These are phyloP conservation scores for Mantis religiosa DNA, from an alignment of 2,888 invertebrate species.

Conservation along the genomic window DNA sequence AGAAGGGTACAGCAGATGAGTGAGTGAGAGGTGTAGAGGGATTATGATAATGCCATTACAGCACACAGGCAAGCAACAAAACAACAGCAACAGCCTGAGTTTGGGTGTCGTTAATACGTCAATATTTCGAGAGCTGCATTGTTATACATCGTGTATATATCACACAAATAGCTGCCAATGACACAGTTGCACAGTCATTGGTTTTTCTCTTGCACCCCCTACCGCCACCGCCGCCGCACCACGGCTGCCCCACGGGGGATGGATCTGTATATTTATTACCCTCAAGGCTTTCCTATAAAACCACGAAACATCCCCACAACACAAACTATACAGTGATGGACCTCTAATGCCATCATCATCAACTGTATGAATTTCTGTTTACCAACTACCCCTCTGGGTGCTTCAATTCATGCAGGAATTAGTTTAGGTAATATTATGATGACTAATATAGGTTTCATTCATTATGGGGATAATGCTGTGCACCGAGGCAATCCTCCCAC, in stretches of 20 bases:
- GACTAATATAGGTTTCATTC: slow-evolving; percentile 30
- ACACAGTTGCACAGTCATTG: slow-evolving; percentile 29
- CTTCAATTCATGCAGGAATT: slow-evolving; percentile 31
- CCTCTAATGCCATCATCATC: slow-evolving; percentile 29
- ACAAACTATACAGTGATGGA: slow-evolving; percentile 25
- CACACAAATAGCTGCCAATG: slow-evolving; percentile 29
- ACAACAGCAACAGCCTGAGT: slow-evolving; percentile 21
- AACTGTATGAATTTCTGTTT: slow-evolving; percentile 28
- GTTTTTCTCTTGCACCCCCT: slow-evolving; percentile 20
- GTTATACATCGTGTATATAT: slow-evolving; percentile 27
- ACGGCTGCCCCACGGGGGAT: slow-evolving; percentile 23
- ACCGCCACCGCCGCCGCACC: background rate
- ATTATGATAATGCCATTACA: slow-evolving; percentile 29
- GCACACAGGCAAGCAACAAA: slow-evolving; percentile 22
- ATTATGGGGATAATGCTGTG: slow-evolving; percentile 27
- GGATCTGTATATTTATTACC: slow-evolving; percentile 33
- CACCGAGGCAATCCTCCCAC: slow-evolving; percentile 17
- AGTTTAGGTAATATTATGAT: slow-evolving; percentile 30
- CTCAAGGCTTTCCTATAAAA: slow-evolving; percentile 33
- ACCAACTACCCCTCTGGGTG: slow-evolving; percentile 31
- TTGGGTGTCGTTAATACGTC: slow-evolving; percentile 31
- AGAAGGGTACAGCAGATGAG: background rate
- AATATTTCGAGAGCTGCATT: slow-evolving; percentile 30
- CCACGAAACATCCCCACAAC: slow-evolving; percentile 31
- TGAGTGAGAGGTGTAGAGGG: slow-evolving; percentile 8